These are phyloP conservation scores for Seriola aureovittata DNA, from an alignment of 2,113 vertebrate genomes.

Conservation along the genomic window DNA sequence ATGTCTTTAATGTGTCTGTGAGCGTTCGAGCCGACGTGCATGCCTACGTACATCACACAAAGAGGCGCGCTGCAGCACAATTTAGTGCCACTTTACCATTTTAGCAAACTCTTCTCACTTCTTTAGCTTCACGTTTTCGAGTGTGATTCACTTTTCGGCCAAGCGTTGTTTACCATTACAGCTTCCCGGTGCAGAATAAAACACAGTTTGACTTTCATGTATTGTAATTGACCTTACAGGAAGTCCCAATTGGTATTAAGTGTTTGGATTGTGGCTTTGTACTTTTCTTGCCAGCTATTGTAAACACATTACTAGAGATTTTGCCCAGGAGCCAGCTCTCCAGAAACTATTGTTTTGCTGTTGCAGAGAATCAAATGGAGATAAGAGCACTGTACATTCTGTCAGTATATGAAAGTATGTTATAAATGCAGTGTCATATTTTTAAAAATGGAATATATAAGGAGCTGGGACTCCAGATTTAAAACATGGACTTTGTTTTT, in stretches of 20 bases:
- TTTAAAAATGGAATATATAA: conserved; percentile 28
- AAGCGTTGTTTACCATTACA: conserved; percentile 23
- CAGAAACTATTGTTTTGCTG: conserved; percentile 33
- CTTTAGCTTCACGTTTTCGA: not conserved
- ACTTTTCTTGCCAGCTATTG: conserved; percentile 39
- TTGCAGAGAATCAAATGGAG: conserved; percentile 32
- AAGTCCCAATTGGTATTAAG: conserved; percentile 27
- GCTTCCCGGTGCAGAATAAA: conserved; percentile 13
- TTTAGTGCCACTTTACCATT: not conserved
- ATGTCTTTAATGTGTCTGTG: not conserved
- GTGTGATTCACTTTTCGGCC: conserved; percentile 6
- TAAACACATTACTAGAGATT: conserved; percentile 61
- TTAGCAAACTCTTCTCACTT: not conserved
- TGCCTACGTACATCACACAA: not conserved
- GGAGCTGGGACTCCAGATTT: conserved; percentile 35
- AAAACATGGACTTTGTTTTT: conserved; percentile 24
- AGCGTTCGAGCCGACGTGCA: not conserved
- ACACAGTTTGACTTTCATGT: conserved; percentile 46
- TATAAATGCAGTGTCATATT: not conserved
- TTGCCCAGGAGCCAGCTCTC: conserved; percentile 23
- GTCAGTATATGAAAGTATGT: conserved; percentile 16
- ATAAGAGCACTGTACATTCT: not conserved
- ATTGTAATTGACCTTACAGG: conserved; percentile 40
- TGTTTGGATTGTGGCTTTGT: conserved; percentile 37
- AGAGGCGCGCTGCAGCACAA: not conserved